Conservation (phyloP, 2,113 vertebrate species). For the Thomomys bottae region DNA sequence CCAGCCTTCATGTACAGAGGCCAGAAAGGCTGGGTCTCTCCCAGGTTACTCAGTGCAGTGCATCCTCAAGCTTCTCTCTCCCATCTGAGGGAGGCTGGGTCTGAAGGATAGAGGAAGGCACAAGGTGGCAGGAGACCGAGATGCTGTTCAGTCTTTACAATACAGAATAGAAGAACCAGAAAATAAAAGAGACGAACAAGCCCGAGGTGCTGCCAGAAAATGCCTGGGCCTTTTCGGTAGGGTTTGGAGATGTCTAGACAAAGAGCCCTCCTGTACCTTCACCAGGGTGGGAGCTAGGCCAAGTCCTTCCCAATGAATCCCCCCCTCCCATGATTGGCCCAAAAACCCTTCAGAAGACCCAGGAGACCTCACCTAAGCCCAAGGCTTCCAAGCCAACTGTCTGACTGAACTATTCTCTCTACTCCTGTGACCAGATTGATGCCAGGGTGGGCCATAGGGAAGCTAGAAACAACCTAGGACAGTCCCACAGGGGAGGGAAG, state of each 20-base stretch:
- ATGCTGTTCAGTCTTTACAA: neutral
- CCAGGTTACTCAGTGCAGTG: neutral
- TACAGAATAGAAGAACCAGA: neutral
- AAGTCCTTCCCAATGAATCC: neutral
- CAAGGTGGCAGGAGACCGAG: neutral
- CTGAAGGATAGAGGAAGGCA: neutral
- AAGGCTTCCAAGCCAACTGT: neutral
- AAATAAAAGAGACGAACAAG: slow-evolving; percentile 22
- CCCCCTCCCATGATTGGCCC: neutral
- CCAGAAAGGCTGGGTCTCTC: neutral
- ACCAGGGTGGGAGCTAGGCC: neutral
- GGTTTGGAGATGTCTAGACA: neutral
- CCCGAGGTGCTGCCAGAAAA: neutral
- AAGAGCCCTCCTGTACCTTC: neutral
- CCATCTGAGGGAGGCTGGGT: neutral
- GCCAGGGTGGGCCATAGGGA: no score
- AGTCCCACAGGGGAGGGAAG: neutral
- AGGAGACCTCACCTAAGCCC: neutral
- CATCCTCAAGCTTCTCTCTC: neutral
- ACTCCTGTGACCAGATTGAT: neutral
- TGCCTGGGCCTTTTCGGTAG: neutral
- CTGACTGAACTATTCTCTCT: neutral
- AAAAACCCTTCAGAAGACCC: neutral
- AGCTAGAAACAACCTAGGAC: neutral
- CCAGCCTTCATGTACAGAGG: neutral